Evolutionary conservation across 2,888 invertebrate genomes (phyloP), one percentile per base, ranked within the genome.

Genomic region (Andrena dorsata): DNA sequence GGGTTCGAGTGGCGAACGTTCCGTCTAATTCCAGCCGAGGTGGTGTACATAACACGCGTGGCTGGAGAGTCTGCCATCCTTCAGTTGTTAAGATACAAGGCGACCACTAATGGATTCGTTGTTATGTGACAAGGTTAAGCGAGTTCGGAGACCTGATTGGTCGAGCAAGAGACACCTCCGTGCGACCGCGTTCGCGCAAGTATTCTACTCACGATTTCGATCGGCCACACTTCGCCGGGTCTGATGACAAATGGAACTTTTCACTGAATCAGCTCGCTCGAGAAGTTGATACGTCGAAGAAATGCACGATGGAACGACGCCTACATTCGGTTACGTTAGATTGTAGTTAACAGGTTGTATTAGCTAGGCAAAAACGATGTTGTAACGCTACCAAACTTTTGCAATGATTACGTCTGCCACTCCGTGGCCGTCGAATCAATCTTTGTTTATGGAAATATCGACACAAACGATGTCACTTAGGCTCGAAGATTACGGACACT

Each of bases 81-180:
- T 80, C 76, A 66, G 32, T 72, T 64, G 69, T 71, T 70, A 61
- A 35, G 60, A 47, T 80, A 71, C 68, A 78, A 85, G 74, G 74
- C 74, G 60, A 80, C 51, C 56, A 28, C 71, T 71, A 76, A 83
- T 71, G 60, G 66, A 66, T 77, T 64, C 77, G 74, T 78, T 66
- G 71, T 72, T 86, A 74, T 65, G 76, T 83, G 81, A 80, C 79
- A 85, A 87, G 85, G 83, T 85, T 80, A 83, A 76, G 56, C 68
- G 71, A 77, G 75, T 85, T 79, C 71, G 76, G 58, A 41, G 75
- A 85, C 69, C 66, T 49, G 72, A 66, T 77, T 80, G 82, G 79
- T 69, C 63, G 63, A 87, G 41, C 75, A 76, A 76, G 6, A 70
- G 75, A 76, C 68, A 76, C 28, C 58, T 82, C 35, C 56, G 23